Evolutionary conservation across 92 coral and sea anemone genomes (phyloP).

Genomic region (Ricordea florida): DNA sequence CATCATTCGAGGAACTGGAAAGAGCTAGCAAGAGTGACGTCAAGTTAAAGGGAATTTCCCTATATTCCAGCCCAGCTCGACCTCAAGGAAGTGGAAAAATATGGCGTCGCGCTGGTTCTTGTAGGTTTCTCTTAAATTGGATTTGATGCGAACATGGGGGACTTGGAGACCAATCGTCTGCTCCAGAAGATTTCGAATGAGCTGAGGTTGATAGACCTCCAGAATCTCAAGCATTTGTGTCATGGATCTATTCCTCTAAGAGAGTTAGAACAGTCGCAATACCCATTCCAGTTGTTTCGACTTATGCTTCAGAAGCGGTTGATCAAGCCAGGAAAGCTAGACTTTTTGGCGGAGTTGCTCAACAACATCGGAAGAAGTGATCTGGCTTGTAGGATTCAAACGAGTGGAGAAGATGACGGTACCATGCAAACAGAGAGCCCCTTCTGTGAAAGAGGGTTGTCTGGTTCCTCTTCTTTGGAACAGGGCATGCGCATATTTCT

Average conservation of each 20-base stretch:
- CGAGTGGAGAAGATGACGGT: conserved; percentile 38
- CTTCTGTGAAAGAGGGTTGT: not conserved
- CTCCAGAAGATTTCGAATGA: conserved; percentile 54
- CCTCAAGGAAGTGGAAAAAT: too few species aligned
- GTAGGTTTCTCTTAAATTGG: too few species aligned
- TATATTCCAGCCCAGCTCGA: too few species aligned
- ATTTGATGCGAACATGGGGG: not conserved
- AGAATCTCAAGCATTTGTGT: conserved; percentile 74
- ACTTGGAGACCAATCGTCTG: not conserved
- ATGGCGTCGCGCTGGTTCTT: too few species aligned
- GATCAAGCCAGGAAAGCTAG: conserved; percentile 44
- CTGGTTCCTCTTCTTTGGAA: not conserved
- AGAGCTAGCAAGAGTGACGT: too few species aligned
- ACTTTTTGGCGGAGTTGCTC: conserved; percentile 47
- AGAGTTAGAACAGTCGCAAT: conserved; percentile 44
- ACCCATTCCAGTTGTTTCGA: conserved; percentile 46
- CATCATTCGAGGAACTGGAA: too few species aligned
- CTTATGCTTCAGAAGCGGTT: conserved; percentile 49
- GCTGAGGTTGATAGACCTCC: conserved; percentile 57
- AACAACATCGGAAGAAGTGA: conserved; percentile 59
- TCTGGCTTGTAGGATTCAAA: conserved; percentile 47
- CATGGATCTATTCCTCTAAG: conserved; percentile 53
- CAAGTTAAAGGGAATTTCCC: too few species aligned
- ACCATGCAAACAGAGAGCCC: conserved; percentile 70
- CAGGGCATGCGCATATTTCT: conserved; percentile 25